phyloP scores from a whole-genome alignment of 2,113 vertebrate genomes.

The Orientallactaga bullata region DNA sequence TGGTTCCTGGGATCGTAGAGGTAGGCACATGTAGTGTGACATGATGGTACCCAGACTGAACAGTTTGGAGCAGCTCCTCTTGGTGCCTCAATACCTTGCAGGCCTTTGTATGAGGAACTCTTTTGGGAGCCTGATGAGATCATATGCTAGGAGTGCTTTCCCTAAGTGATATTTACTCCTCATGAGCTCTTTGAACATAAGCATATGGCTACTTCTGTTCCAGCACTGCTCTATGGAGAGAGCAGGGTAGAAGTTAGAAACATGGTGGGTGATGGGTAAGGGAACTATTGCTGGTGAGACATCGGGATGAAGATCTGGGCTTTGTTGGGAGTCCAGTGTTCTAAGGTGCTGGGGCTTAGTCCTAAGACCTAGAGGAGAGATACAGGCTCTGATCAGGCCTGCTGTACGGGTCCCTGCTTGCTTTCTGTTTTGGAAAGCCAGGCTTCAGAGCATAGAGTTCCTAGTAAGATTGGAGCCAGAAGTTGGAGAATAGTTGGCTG shows the following conservation, averaged over 20 bases:
- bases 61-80: neutral
- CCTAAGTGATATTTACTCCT: neutral
- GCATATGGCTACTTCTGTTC: neutral
- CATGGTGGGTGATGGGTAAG: neutral
- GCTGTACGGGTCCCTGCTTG: neutral
- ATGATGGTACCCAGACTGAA: neutral
- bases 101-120: neutral
- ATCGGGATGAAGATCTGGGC: neutral
- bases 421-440: neutral
- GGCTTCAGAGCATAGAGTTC: neutral
- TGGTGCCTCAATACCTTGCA: neutral
- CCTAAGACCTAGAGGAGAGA: neutral
- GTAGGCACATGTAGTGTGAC: neutral
- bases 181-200: neutral
- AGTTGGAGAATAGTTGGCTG: neutral
- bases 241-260: neutral
- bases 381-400: neutral
- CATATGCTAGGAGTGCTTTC: neutral
- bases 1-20: neutral
- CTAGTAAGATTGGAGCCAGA: neutral
- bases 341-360: neutral
- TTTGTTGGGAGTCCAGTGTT: neutral
- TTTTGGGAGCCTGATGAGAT: neutral
- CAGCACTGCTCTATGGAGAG: neutral
- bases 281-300: neutral